Conservation (phyloP, 1,140 invertebrate species). For the Phocides pigmalion region DNA sequence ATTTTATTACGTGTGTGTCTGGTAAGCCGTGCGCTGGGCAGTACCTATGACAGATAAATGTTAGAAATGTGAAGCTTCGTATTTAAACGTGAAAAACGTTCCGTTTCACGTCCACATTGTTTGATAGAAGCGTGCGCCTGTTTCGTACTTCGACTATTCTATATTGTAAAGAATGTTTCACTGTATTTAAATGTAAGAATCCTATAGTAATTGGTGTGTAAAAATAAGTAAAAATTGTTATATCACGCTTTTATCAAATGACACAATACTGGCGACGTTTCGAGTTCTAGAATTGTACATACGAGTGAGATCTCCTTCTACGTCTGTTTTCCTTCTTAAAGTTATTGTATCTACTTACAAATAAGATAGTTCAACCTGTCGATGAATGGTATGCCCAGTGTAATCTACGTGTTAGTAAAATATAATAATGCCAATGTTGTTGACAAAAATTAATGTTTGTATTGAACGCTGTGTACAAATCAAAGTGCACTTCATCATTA, state of each 20-base stretch:
- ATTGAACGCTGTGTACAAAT: conserved; percentile 82
- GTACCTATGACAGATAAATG: conserved; percentile 40
- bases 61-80: neutral
- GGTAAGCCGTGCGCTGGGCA: conserved; percentile 66
- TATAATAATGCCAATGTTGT: conserved; percentile 60
- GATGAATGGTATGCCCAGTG: conserved; percentile 57
- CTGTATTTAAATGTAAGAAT: conserved; percentile 8
- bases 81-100: neutral
- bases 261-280: neutral
- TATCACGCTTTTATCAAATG: conserved; percentile 21
- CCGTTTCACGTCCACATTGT: neutral
- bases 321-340: conserved; percentile 18
- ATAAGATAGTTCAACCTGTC: conserved; percentile 4
- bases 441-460: conserved; percentile 73
- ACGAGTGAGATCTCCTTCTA: neutral
- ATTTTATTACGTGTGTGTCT: conserved; percentile 76
- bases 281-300: conserved; percentile 13
- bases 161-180: conserved; percentile 11
- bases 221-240: conserved; percentile 13
- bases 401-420: conserved; percentile 65
- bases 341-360: conserved; percentile 11
- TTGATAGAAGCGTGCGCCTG: conserved; percentile 19
- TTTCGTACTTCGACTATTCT: conserved; percentile 1
- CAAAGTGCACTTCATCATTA: conserved; percentile 80
- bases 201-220: conserved; percentile 6